Percentiles rank a stretch among this genome's conserved stretches.
Evolutionary conservation across 2,113 vertebrate genomes (phyloP).

Genomic region (Scolopax mira): DNA sequence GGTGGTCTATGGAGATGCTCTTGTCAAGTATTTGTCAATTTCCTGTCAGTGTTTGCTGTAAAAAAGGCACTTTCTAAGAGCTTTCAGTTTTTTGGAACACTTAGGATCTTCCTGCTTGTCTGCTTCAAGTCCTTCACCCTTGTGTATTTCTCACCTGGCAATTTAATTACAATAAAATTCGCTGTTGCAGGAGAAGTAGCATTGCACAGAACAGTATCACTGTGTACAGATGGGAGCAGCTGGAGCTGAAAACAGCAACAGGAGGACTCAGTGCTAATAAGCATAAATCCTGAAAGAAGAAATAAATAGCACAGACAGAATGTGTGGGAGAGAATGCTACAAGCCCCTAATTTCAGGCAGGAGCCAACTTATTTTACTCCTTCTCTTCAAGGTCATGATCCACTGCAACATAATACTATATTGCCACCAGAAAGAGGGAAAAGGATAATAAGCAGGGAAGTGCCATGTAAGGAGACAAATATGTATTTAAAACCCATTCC

Average conservation of each 20-base stretch:
- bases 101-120: neutral
- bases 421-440: neutral
- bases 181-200: neutral
- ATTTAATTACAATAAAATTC: neutral
- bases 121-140: neutral
- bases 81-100: neutral
- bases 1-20: neutral
- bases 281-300: neutral
- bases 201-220: neutral
- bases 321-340: neutral
- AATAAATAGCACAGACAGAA: neutral
- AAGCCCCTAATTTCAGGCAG: neutral
- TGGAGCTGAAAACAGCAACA: neutral
- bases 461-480: neutral
- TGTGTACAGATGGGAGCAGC: constrained; percentile 28
- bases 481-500: neutral
- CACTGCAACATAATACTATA: neutral
- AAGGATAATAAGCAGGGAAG: neutral
- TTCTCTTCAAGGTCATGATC: neutral
- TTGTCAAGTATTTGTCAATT: neutral
- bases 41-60: neutral
- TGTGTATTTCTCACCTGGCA: neutral
- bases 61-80: neutral
- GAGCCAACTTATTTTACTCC: neutral
- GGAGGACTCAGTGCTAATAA: neutral